Base-by-base conservation (phyloP, 1,140 invertebrate genomes). In the Brachionus manjavacas region DNA sequence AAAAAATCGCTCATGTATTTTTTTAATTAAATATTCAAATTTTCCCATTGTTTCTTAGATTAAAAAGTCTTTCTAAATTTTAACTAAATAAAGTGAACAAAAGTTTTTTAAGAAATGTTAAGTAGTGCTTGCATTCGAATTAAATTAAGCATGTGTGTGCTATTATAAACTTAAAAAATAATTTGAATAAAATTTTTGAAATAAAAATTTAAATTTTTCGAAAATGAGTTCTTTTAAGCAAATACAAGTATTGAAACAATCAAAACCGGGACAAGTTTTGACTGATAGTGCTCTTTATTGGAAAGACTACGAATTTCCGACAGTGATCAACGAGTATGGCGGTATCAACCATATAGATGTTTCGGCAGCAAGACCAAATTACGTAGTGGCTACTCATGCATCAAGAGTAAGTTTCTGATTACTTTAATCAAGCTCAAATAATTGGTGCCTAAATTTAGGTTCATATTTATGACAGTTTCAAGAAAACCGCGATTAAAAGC, bases 271-370 rank as follows among this genome's bases (percentile, higher is more conserved):
- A 86, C 88, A 85, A 87, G 85, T 86, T 86, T 85, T 93, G 70
- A 94, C 94, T 0, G 91, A 92, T 41, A 94, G 96, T 90, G 91
- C 91, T 86, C 88, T 93, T 85, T 96, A 95, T 87, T 96, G 95
- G 95, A 95, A 95, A 87, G 92, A 94, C 88, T 91, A 94, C 86
- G 91, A 92, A 84, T 90, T 92, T 86, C 94, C 95, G 70, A 93
- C 95, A 4, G 91, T 95, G 60, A 91, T 96, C 0, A 97, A 97
- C 90, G 96, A 97, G 89, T 95, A 94, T 91, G 95, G 95, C 46
- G 92, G 94, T 0, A 94, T 97, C 41, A 95, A 96, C 88, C 94
- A 94, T 87, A 92, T 98, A 76, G 94, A 96, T 88, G 95, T 97
- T 88, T 95, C 94, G 86, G 94, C 94, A 7, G 90, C 93, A 14